Base-by-base conservation (phyloP, 2,797 vertebrate genomes). In the Notolepis coatsorum region DNA sequence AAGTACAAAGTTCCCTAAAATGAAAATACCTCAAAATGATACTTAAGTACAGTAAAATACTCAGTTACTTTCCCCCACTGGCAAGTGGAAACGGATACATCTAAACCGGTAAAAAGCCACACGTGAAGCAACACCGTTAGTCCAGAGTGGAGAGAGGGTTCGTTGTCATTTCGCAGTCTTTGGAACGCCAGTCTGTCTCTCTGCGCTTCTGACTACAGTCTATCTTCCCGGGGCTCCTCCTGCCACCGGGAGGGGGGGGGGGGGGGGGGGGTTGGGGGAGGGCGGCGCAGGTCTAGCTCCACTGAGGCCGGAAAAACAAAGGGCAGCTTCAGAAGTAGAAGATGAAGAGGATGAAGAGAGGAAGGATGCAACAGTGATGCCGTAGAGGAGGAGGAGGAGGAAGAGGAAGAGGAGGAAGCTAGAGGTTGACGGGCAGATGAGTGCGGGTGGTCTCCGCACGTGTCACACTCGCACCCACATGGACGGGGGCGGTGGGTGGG, bases 401-500 rank as follows among this genome's bases (percentile, higher is more conserved):
- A 91, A 95, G 93, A 93, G 92, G 86, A 95, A 56, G 25, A 17
- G 76, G 92, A 70, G 89, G 91, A 84, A 89, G 92, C 75, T 84
- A 92, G 78, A 95, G 89, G 88, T 87, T 74, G 85, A 87, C 89
- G 88, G 90, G 88, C 73, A 91, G 92, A 79, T 79, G 93, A 87
- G 92, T 92, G 79, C 91, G 91, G 88, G 75, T 87, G 71, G 93
- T 91, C 87, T 96, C 94, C 88, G 93, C 93, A 2, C 85, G 89
- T 80, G 90, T 95, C 93, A 96, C 93, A 90, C 93, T 95, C 91
- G 88, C 88, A 84, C 87, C 87, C 87, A 75, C 82, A 77, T 84
- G 79, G 75, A 45, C 30, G 78, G 52, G 62, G 78, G 79, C 78
- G 41, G 62, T 71, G 63, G 80, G 82, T 72, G 88, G 90, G 73